These are phyloP conservation scores for Polyergus mexicanus DNA, from an alignment of 1,140 invertebrate species.

Conservation along the genomic window DNA sequence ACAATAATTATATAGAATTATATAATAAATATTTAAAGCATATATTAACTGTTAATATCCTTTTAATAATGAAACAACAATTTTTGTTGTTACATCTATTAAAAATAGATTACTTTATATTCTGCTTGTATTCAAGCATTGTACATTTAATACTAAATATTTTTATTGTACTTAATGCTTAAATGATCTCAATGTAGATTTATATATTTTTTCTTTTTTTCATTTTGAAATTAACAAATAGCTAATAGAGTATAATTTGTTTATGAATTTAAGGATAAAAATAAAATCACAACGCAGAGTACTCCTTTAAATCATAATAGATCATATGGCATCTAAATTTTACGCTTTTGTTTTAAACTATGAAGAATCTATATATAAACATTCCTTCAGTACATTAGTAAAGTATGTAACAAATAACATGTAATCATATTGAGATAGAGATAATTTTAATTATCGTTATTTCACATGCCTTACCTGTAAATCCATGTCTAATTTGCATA, in stretches of 20 bases:
- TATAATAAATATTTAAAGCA: constrained; percentile 1
- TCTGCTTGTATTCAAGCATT: background rate
- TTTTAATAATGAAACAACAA: background rate
- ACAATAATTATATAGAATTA: background rate
- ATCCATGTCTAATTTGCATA: constrained; percentile 79
- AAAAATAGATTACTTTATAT: constrained; percentile 7
- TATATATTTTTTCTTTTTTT: background rate
- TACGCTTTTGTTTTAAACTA: constrained; percentile 18
- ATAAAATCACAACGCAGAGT: background rate
- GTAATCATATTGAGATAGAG: constrained; percentile 3
- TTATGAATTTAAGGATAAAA: background rate
- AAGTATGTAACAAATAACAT: constrained; percentile 62
- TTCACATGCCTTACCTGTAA: constrained; percentile 77
- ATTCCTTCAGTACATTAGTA: constrained; percentile 43
- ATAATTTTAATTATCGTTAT: constrained; percentile 44
- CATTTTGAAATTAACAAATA: background rate
- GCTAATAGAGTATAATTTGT: background rate
- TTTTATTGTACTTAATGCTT: background rate
- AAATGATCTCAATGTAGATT: background rate
- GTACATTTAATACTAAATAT: background rate
- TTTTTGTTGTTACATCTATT: background rate
- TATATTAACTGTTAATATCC: background rate
- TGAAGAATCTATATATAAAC: constrained; percentile 39
- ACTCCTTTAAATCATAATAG: constrained; percentile 24
- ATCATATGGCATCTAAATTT: constrained; percentile 35